phyloP scores from a whole-genome alignment of 2,888 invertebrate genomes.

The Archaeoteleia sp. region DNA sequence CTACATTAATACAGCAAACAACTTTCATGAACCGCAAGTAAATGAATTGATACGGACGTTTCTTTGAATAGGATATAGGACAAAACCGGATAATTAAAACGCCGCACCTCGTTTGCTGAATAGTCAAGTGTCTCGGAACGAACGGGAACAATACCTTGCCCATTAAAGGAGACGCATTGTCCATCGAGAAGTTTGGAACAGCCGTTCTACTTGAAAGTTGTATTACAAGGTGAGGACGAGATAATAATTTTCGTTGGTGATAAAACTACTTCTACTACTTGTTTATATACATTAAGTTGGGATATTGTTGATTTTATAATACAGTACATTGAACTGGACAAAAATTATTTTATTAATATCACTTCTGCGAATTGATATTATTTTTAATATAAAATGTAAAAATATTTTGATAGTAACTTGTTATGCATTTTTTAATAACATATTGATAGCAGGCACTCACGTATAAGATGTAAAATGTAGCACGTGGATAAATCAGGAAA shows the following conservation, averaged over 20 bases:
- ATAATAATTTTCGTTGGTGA: conserved; percentile 29
- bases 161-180: conserved; percentile 44
- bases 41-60: conserved; percentile 41
- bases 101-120: conserved; percentile 43
- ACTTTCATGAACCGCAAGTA: conserved; percentile 19
- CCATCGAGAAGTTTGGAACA: conserved; percentile 40
- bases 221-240: conserved; percentile 32
- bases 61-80: conserved; percentile 39
- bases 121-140: conserved; percentile 45
- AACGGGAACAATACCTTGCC: conserved; percentile 36
- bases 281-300: conserved; percentile 25
- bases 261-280: conserved; percentile 31
- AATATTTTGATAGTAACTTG: too few species aligned
- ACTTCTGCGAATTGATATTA: too few species aligned
- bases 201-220: conserved; percentile 44
- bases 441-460: too few species aligned
- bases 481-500: too few species aligned
- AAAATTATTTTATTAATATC: too few species aligned
- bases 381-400: too few species aligned
- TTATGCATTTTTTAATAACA: too few species aligned
- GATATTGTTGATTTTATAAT: conserved; percentile 23
- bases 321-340: too few species aligned
- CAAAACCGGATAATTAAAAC: conserved; percentile 54
- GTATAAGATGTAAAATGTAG: too few species aligned
- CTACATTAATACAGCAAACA: conserved; percentile 14